Evolutionary conservation across 2,113 vertebrate species (phyloP), one percentile per base, ranked within the genome.

Genomic region (Synchiropus splendidus): DNA sequence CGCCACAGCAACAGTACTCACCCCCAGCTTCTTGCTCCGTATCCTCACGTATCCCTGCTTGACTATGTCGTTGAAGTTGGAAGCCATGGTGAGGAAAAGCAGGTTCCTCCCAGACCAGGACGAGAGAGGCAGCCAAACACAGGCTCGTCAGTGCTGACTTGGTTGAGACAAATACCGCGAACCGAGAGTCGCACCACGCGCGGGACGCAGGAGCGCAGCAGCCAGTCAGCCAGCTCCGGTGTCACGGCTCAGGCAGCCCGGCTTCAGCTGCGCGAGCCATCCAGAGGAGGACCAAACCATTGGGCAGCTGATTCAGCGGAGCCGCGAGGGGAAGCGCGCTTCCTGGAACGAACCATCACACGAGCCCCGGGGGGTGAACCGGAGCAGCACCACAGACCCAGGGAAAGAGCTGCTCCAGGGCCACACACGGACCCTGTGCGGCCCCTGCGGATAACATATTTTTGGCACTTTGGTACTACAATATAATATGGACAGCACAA

Each of bases 41-140:
- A 97, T 90, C 75, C 89, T 89, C 83, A 98, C 94, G 67, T 98
- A 97, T 79, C 94, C 92, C 80, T 98, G 94, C 79, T 98, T 98
- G 70, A 98, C 92, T 75, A 98, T 95, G 73, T 98, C 94, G 78
- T 98, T 97, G 86, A 98, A 98, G 90, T 96, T 97, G 79, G 92
- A 96, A 84, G 94, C 94, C 94, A 98, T 96, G 80, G 83, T 80
- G 46, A 64, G 15, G 43, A 51, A 49, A 35, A 41, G 68, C 36
- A 67, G 69, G 48, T 58, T 13, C 52, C 48, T 57, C 17, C 39
- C 11, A 40, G 15, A 3, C 2, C 31, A 12, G 8, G 6, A 9
- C 10, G 16, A 6, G 15, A 9, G 42, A 1, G 9, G 39, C 15
- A 2, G 51, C 63, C 58, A 39, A 52, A 31, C 39, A 42, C 32